Evolutionary conservation across 2,888 invertebrate genomes (phyloP), one percentile per base, ranked within the genome.

Genomic region (Pristionchus arcanus): DNA sequence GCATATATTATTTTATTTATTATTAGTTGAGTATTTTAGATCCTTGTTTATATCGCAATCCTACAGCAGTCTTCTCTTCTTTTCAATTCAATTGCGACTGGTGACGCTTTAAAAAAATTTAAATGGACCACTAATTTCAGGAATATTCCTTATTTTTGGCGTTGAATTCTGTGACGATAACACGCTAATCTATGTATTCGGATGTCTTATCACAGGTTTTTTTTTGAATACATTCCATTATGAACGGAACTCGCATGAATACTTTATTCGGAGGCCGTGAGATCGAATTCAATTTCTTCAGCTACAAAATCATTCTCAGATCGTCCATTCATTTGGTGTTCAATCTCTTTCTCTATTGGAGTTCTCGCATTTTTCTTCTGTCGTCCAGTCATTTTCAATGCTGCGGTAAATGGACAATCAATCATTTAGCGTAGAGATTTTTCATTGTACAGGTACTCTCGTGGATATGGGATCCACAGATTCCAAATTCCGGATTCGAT

Each of bases 391-490:
- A 74, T 74, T 34, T 74, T 74, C 74, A 74, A 34, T 37, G 74
- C 74, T 34, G n/a, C 25, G 19, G 74, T 74, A 9, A 74, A 9
- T 31, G 5, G 19, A 15, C 2, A 34, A 34, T 16, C 19, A 74
- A 31, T 34, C 19, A 13, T 19, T 74, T 34, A 15, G 13, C 3
- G 37, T 19, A 3, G 15, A 31, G 16, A 37, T 34, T 74, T 2
- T 9, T 74, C 21, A 74, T 15, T 74, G 31, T 15, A 19, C 28
- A 74, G 34, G 74, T 37, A 21, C 31, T 74, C 4, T 74, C 74
- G 16, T 74, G 74, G 74, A 74, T 74, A 5, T 74, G 74, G 74
- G 74, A 74, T 37, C 74, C 74, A 19, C 74, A 74, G 74, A 74
- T 74, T 37, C 74, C 74, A 13, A 37, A 74, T 9, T 34, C 2